Evolutionary conservation across 1,140 invertebrate genomes (phyloP).

Genomic region (Stegodyphus dumicola): DNA sequence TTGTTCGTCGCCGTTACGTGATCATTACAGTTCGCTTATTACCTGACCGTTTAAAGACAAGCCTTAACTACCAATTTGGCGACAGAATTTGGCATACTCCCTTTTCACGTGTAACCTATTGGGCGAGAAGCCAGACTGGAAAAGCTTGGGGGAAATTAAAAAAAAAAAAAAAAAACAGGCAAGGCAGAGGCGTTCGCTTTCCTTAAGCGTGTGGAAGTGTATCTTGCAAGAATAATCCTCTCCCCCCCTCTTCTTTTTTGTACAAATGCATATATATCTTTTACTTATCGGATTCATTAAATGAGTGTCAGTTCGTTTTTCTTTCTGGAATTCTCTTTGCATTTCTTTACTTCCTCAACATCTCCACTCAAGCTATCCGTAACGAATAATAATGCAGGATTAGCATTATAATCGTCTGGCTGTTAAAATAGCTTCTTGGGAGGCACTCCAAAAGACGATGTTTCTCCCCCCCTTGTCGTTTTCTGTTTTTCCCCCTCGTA

Average conservation of each 20-base stretch:
- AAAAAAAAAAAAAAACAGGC: neutral
- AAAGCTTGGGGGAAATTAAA: neutral
- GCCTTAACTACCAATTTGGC: neutral
- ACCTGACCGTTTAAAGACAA: too few species aligned
- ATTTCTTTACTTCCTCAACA: neutral
- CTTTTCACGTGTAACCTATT: constrained; percentile 15
- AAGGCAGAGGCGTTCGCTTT: too few species aligned
- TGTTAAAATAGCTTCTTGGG: too few species aligned
- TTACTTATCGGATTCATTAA: constrained; percentile 33
- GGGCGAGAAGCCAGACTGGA: constrained; percentile 1
- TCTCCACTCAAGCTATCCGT: neutral
- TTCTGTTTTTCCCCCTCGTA: too few species aligned
- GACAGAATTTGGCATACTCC: constrained; percentile 8
- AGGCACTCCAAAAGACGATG: too few species aligned
- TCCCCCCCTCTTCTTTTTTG: neutral
- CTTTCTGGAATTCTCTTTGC: neutral
- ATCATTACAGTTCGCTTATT: too few species aligned
- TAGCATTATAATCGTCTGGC: constrained; percentile 5
- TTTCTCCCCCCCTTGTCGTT: too few species aligned
- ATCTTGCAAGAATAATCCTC: too few species aligned
- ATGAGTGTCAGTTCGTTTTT: constrained; percentile 4
- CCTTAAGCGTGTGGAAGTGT: too few species aligned
- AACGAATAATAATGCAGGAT: constrained; percentile 7
- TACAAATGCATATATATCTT: constrained; percentile 28
- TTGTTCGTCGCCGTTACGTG: too few species aligned